Conservation (phyloP, 2,113 vertebrate species). For the Cryptotis parvus region DNA sequence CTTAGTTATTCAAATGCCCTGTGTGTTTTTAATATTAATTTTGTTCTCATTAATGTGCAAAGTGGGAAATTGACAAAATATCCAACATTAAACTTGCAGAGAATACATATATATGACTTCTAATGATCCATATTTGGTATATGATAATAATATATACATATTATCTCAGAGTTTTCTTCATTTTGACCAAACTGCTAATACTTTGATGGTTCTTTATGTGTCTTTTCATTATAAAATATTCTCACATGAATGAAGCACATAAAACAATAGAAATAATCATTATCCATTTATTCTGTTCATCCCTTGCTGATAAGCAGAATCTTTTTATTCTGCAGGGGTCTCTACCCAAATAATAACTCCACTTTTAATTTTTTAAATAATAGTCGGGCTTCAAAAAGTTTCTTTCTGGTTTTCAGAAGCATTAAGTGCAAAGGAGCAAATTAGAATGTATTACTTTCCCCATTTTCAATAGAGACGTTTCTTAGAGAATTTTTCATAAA, state of each 20-base stretch:
- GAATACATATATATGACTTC: neutral
- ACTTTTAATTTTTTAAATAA: neutral
- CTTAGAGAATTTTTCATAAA: neutral
- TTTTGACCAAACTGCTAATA: neutral
- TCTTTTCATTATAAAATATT: neutral
- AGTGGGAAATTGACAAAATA: slow-evolving; percentile 15
- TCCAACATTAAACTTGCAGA: neutral
- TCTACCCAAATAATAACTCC: neutral
- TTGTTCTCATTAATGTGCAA: slow-evolving; percentile 1
- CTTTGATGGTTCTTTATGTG: neutral
- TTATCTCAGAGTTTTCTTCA: slow-evolving; percentile 11
- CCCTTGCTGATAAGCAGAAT: neutral
- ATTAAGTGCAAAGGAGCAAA: slow-evolving; percentile 47
- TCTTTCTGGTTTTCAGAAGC: neutral
- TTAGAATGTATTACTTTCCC: neutral
- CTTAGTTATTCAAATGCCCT: neutral
- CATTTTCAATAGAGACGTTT: neutral
- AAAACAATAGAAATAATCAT: neutral
- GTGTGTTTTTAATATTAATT: slow-evolving; percentile 5
- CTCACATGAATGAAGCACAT: slow-evolving; percentile 6
- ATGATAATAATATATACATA: slow-evolving; percentile 24
- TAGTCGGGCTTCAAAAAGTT: neutral
- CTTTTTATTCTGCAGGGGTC: slow-evolving; percentile 12
- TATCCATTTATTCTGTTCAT: neutral
- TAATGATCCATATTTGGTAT: slow-evolving; percentile 20